Evolutionary conservation across 2,797 vertebrate species (phyloP), one percentile per base, ranked within the genome.

Genomic region (Allobates femoralis): DNA sequence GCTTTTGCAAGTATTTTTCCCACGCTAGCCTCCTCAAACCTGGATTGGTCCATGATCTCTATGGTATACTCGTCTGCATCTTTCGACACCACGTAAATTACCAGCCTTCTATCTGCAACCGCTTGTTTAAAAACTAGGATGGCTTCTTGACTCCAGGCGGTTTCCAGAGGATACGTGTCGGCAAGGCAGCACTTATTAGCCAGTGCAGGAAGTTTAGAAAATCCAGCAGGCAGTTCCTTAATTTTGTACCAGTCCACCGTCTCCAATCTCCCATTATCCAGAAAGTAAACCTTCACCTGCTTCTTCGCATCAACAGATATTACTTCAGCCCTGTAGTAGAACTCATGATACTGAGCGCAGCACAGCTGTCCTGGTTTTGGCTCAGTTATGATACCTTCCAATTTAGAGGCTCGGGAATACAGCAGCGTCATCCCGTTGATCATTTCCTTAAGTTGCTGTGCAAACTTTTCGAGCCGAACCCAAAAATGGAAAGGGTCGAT

Each of bases 401-500:
- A 89, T 74, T 92, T 93, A 0, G 66, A 85, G 26, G 91, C 89
- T 0, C 93, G 90, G 30, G 92, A 93, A 84, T 97, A 98, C 53
- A 97, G 92, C 71, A 93, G 90, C 77, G 91, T 90, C 85, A 99
- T 94, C 5, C 76, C 83, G 46, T 92, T 90, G 91, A 93, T 94
- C 82, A 99, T 86, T 86, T 95, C 91, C 85, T 92, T 91, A 90
- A 97, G 94, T 37, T 95, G 92, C 1, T 81, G 87, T 0, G 85
- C 90, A 85, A 95, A 91, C 60, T 93, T 94, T 37, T 91, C 90
- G 3, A 96, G 94, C 87, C 96, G 93, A 87, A 99, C 94, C 96
- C 97, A 99, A 89, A 99, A 99, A 90, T 96, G 95, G 0, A 94
- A 96, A 0, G 97, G 97, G 83, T 92, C 95, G 79, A 19, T 91